Conservation (phyloP, 2,888 invertebrate genomes). For the Onchidella celtica region DNA sequence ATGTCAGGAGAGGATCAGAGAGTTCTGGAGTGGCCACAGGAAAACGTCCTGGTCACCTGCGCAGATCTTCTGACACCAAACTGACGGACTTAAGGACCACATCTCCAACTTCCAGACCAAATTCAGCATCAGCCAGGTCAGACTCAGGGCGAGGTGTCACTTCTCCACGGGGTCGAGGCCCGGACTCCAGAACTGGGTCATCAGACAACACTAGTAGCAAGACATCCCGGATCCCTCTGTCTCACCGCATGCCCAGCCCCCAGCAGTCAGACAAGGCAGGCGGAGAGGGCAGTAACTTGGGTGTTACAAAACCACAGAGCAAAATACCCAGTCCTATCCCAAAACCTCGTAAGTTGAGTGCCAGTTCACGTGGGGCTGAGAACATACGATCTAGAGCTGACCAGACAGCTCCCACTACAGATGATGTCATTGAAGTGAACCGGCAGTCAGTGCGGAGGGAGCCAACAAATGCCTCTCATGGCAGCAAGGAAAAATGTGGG, state of each 20-base stretch:
- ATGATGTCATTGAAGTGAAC: slow-evolving; percentile 60
- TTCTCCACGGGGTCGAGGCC: neutral
- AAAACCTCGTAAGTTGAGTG: slow-evolving; percentile 53
- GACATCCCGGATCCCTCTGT: slow-evolving; percentile 52
- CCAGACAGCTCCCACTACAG: slow-evolving; percentile 60
- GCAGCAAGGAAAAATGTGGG: neutral
- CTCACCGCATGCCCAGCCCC: slow-evolving; percentile 53
- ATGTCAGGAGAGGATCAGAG: slow-evolving; percentile 37
- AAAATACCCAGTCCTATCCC: slow-evolving; percentile 56
- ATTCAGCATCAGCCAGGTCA: neutral
- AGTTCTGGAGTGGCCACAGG: neutral
- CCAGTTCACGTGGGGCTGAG: slow-evolving; percentile 33
- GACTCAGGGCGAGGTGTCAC: neutral
- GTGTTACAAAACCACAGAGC: slow-evolving; percentile 51
- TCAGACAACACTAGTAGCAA: neutral
- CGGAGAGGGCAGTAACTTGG: slow-evolving; percentile 48
- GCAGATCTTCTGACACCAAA: slow-evolving; percentile 47
- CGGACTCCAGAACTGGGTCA: slow-evolving; percentile 9
- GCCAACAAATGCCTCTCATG: no score
- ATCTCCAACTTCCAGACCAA: neutral
- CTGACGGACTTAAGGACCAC: slow-evolving; percentile 23
- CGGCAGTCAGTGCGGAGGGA: slow-evolving; percentile 53
- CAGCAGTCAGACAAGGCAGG: slow-evolving; percentile 18
- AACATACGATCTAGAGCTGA: no score
- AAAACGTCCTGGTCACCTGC: slow-evolving; percentile 29